Evolutionary conservation across 2,797 vertebrate species (phyloP).

Genomic region (Sebastes matsubarae): DNA sequence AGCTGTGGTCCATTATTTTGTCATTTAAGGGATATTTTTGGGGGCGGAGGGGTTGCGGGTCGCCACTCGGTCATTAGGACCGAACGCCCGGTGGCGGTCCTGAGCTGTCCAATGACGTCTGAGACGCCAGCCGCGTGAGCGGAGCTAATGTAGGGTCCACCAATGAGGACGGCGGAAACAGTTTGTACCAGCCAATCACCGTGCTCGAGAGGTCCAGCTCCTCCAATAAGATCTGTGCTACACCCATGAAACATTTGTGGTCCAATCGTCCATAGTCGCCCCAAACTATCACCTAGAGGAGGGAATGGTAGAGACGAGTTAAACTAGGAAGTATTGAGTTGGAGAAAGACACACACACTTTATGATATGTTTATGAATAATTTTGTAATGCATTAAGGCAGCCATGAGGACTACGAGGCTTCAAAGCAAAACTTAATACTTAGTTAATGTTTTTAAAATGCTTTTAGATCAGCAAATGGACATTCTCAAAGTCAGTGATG

Average conservation of each 20-base stretch:
- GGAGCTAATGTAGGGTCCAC: constrained; percentile 98
- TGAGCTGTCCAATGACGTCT: constrained; percentile 98
- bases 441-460: not conserved
- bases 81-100: constrained; percentile 92
- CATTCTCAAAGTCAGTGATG: not conserved
- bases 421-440: not conserved
- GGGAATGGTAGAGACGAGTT: not conserved
- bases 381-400: not conserved
- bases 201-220: constrained; percentile 98
- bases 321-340: not conserved
- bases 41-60: constrained; percentile 17
- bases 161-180: constrained; percentile 97
- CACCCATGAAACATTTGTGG: constrained; percentile 99
- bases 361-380: not conserved
- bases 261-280: constrained; percentile 99
- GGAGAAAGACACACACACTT: not conserved
- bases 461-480: not conserved
- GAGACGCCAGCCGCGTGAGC: constrained; percentile 95
- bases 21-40: constrained; percentile 45
- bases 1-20: constrained; percentile 68
- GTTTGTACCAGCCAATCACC: constrained; percentile 99
- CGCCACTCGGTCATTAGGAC: constrained; percentile 87
- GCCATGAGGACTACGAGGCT: not conserved
- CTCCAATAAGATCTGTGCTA: constrained; percentile 98
- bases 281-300: constrained; percentile 95